These are phyloP conservation scores for Oscheius sp. DNA, from an alignment of 2,888 invertebrate genomes.

Conservation along the genomic window DNA sequence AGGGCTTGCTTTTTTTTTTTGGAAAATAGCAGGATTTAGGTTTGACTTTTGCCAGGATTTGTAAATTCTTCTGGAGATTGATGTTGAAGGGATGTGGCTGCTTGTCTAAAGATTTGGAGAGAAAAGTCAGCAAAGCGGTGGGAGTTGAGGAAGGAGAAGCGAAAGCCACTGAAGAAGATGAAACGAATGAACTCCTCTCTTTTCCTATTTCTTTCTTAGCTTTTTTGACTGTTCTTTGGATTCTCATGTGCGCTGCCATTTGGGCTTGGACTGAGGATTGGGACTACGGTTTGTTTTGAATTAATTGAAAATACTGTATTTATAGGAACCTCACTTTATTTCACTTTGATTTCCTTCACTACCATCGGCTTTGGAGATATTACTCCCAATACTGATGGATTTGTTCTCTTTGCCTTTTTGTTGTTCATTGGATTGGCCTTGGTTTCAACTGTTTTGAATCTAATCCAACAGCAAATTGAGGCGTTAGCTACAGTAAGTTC, in stretches of 20 bases:
- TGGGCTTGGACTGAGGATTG: slow-evolving; percentile 62
- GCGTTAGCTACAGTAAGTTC: slow-evolving; percentile 44
- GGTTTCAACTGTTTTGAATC: slow-evolving; percentile 64
- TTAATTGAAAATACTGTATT: not conserved
- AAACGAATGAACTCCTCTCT: slow-evolving; percentile 58
- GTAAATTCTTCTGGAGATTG: slow-evolving; percentile 53
- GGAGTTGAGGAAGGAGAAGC: slow-evolving; percentile 7
- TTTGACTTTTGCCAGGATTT: slow-evolving; percentile 59
- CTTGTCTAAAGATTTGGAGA: slow-evolving; percentile 62
- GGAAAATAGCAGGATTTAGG: not conserved
- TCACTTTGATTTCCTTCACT: slow-evolving; percentile 62
- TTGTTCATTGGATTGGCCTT: slow-evolving; percentile 65
- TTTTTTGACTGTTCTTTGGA: slow-evolving; percentile 62
- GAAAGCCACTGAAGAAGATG: slow-evolving; percentile 7
- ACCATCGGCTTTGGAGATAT: slow-evolving; percentile 68
- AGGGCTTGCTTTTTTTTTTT: not conserved
- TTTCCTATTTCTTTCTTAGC: slow-evolving; percentile 66
- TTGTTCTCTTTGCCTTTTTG: slow-evolving; percentile 62
- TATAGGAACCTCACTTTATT: slow-evolving; percentile 62
- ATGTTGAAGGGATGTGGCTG: slow-evolving; percentile 48
- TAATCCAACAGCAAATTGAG: slow-evolving; percentile 68
- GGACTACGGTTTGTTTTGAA: slow-evolving; percentile 55
- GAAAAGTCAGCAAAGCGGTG: slow-evolving; percentile 51
- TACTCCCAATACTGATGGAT: slow-evolving; percentile 55
- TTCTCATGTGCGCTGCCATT: slow-evolving; percentile 61